phyloP scores from a whole-genome alignment of 1,140 invertebrate genomes.

The Euborellia annulipes region DNA sequence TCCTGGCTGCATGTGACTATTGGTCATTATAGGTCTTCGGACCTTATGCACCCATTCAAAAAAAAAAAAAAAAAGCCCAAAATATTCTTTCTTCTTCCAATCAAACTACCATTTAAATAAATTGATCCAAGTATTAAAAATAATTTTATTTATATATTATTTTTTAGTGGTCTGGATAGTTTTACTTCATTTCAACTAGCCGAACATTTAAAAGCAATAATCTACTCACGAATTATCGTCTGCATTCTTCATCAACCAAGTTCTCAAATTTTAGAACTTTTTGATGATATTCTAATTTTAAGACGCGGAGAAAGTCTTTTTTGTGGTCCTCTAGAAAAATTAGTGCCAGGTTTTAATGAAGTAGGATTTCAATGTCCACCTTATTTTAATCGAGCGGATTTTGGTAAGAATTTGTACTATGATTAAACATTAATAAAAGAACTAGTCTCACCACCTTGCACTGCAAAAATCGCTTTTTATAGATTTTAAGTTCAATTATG shows the following conservation, averaged over 20 bases:
- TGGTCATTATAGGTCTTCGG: no score
- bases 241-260: conserved; percentile 84
- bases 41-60: no score
- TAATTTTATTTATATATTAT: conserved; percentile 1
- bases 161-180: conserved; percentile 55
- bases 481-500: neutral
- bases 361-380: conserved; percentile 40
- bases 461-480: neutral
- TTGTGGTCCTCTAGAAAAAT: conserved; percentile 31
- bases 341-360: conserved; percentile 31
- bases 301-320: conserved; percentile 40
- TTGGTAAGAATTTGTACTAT: conserved; percentile 39
- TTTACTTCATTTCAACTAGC: conserved; percentile 52
- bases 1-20: no score
- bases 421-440: neutral
- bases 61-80: no score
- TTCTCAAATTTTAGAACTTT: conserved; percentile 58
- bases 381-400: conserved; percentile 54
- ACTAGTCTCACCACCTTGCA: conserved; percentile 4
- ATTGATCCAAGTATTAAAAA: neutral
- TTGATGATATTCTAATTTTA: conserved; percentile 45
- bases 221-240: conserved; percentile 54
- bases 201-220: conserved; percentile 45
- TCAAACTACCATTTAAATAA: neutral
- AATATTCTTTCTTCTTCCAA: no score